Evolutionary conservation across 2,113 vertebrate species (phyloP), one percentile per base, ranked within the genome.

Genomic region (Choloepus hoffmanni): DNA sequence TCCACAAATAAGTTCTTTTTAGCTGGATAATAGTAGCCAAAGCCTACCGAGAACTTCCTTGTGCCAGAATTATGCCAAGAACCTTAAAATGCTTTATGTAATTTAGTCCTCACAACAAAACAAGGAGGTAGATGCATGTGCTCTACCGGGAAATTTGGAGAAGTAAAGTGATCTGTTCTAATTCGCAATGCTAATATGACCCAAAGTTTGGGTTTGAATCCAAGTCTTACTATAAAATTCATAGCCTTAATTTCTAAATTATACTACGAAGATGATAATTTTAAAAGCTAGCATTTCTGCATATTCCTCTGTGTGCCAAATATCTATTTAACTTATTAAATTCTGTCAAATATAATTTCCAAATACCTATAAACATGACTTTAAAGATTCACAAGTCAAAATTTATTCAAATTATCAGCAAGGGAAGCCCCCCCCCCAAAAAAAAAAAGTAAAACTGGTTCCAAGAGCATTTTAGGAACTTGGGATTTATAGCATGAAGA

Each of bases 1-100:
- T 43, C 36, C 43, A 85, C 4, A 93, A 97, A 96, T 92, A 96
- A 82, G 4, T 70, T 90, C 72, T 88, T 96, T 95, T 96, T 95
- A 97, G 93, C 72, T 94, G 68, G 96, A 72, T 92, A 95, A 97
- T 3, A 76, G 15, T 16, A 67, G 10, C 8, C 33, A 36, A 16
- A 24, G 21, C 23, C 26, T n/a, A 62, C 4, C 60, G 24, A 85
- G 63, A 58, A 58, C 6, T 19, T 58, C 7, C 55, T 5, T 58
- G 55, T 58, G 55, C 18, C 33, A 55, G n/a, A 50, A 65, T n/a
- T 74, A 70, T 84, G 36, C 2, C 30, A 85, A 77, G 7, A 84
- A 36, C 45, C 82, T 88, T 78, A 85, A 92, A 50, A 55, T 45
- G 2, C 0, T 67, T 76, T 50, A n/a, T n/a, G 7, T 33, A 43